Conservation (phyloP, 2,797 vertebrate species). For the Coregonus sp. region DNA sequence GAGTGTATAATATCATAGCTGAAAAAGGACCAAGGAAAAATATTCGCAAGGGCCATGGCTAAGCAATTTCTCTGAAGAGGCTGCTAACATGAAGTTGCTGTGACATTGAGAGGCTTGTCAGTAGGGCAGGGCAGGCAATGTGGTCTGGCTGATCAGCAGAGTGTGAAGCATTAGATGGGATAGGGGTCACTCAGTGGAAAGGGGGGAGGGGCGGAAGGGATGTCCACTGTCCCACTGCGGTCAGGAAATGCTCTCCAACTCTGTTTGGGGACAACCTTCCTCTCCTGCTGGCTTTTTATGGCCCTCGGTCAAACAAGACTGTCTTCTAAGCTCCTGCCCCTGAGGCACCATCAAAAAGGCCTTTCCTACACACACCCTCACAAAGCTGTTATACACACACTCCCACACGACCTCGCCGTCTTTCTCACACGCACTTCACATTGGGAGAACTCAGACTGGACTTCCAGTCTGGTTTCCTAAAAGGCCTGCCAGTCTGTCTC, state of each 20-base stretch:
- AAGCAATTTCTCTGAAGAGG: not conserved
- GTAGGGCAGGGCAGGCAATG: not conserved
- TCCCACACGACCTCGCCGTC: not conserved
- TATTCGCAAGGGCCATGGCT: not conserved
- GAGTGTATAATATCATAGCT: not conserved
- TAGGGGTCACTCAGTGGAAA: not conserved
- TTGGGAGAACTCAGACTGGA: not conserved
- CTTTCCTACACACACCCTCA: not conserved
- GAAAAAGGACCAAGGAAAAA: not conserved
- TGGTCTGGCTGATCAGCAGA: not conserved
- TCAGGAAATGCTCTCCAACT: constrained; percentile 16
- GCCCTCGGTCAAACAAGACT: constrained; percentile 3
- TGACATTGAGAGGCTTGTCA: not conserved
- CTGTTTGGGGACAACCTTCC: constrained; percentile 13
- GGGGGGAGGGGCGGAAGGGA: constrained; percentile 3
- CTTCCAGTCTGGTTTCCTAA: constrained; percentile 8
- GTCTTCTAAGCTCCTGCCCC: not conserved
- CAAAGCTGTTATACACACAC: not conserved
- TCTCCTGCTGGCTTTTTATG: constrained; percentile 13
- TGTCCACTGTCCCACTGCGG: constrained; percentile 9
- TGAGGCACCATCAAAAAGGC: not conserved
- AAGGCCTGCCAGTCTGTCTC: not conserved
- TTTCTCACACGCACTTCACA: not conserved
- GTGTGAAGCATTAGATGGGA: not conserved
- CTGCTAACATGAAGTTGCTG: not conserved